Percentiles rank a stretch among this genome's conserved stretches.
phyloP scores from a whole-genome alignment of 37 sponge, comb jelly and placozoan species.

The Mnemiopsis leidyi region DNA sequence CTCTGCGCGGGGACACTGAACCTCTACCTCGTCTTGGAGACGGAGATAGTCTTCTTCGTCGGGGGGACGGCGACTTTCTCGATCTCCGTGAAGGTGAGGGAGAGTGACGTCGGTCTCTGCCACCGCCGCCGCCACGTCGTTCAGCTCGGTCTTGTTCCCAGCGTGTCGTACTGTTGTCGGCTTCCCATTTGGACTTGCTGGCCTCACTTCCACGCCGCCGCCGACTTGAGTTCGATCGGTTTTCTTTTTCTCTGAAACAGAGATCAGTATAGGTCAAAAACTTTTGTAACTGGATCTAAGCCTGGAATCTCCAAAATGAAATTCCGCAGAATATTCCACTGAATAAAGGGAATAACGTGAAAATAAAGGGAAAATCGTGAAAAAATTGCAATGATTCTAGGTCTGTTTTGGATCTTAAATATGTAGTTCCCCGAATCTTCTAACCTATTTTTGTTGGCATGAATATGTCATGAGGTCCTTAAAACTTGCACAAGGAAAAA shows the following conservation, averaged over 20 bases:
- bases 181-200: constrained; percentile 23
- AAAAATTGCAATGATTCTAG: too few species aligned
- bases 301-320: too few species aligned
- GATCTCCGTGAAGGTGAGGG: neutral
- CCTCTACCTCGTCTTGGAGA: neutral
- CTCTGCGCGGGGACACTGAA: neutral
- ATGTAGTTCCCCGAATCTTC: too few species aligned
- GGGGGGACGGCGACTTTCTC: neutral
- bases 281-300: too few species aligned
- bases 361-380: too few species aligned
- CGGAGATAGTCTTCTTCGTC: neutral
- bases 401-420: too few species aligned
- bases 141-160: neutral
- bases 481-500: too few species aligned
- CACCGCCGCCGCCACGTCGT: neutral
- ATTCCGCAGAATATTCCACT: too few species aligned
- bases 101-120: neutral
- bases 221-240: neutral
- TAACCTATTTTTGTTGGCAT: too few species aligned
- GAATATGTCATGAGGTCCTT: too few species aligned
- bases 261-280: too few species aligned
- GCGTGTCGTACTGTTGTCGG: neutral
- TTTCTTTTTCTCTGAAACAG: neutral
- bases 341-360: neutral
- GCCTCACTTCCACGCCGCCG: neutral